phyloP scores from a whole-genome alignment of 92 coral and sea anemone species.

The Porites cylindrica region DNA sequence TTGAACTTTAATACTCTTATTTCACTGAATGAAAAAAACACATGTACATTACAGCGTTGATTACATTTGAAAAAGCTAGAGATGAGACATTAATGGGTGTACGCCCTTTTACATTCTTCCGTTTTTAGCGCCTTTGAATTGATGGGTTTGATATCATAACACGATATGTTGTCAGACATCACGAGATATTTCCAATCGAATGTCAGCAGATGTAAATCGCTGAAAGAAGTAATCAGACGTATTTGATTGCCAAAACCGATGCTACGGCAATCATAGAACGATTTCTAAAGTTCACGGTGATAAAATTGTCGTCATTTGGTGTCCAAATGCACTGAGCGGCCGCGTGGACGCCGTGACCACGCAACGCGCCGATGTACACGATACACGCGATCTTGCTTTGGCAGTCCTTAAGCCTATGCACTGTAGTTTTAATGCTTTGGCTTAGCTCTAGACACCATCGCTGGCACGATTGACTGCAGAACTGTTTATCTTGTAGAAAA shows the following conservation, averaged over 20 bases:
- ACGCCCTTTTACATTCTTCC: neutral
- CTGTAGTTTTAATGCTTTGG: conserved; percentile 71
- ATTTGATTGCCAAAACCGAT: conserved; percentile 77
- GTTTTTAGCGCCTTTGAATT: neutral
- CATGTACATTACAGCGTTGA: neutral
- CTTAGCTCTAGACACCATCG: conserved; percentile 89
- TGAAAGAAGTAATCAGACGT: conserved; percentile 41
- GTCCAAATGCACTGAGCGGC: conserved; percentile 83
- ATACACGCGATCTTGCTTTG: conserved; percentile 82
- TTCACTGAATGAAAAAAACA: neutral
- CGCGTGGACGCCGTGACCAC: conserved; percentile 89
- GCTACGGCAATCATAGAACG: conserved; percentile 86
- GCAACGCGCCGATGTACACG: conserved; percentile 88
- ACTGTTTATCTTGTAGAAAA: conserved; percentile 65
- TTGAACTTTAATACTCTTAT: neutral
- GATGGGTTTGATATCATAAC: too few relatives aligned
- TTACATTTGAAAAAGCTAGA: neutral
- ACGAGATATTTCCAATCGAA: neutral
- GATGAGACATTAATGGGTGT: neutral
- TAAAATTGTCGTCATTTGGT: conserved; percentile 79
- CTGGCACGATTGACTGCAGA: conserved; percentile 77
- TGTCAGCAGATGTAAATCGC: conserved; percentile 6
- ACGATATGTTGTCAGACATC: neutral
- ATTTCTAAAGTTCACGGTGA: conserved; percentile 83
- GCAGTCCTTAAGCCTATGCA: conserved; percentile 71